Evolutionary conservation across 2,797 vertebrate species (phyloP), one percentile per base, ranked within the genome.

Genomic region (Diplodus sargus): DNA sequence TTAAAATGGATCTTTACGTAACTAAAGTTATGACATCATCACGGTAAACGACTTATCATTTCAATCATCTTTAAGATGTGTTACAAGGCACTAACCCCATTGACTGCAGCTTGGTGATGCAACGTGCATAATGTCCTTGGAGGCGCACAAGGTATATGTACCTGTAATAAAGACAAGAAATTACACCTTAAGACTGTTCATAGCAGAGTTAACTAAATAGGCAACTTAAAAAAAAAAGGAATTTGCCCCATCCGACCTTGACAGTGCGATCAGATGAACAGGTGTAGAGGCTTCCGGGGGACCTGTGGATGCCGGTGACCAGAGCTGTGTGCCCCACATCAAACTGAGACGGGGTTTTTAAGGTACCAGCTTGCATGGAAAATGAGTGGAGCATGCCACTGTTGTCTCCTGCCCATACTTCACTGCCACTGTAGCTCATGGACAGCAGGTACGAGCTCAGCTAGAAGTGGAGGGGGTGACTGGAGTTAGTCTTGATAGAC

Each of bases 371-470:
- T 43, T 79, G 88, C 91, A 96, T 93, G 87, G 96, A 93, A 8
- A 97, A 97, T 77, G 96, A 93, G 42, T 96, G 95, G 6, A 98
- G 90, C 54, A 91, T 90, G 28, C 97, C 97, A 0, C 90, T 91
- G 90, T 94, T 97, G 93, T 98, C 97, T 4, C 98, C 97, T 0
- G 96, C 96, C 97, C 97, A 98, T 10, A 98, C 90, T 85, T 98
- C 96, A 15, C 72, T 85, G 12, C 92, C 94, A n/a, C 89, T 93
- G 93, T 97, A 96, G 57, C 96, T 96, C 95, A 98, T 96, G 82
- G 96, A 96, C 53, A 96, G 92, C 82, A 97, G 92, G 81, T 97
- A 99, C 23, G 96, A 95, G 17, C 94, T 94, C 91, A 98, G 89
- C 98, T 98, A 74, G 22, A 84, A 76, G 69, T 4, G 49, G 11